Percentiles rank a stretch among this genome's conserved stretches.
Evolutionary conservation across 2,797 vertebrate genomes (phyloP).

Genomic region (Psittacula derbiana): DNA sequence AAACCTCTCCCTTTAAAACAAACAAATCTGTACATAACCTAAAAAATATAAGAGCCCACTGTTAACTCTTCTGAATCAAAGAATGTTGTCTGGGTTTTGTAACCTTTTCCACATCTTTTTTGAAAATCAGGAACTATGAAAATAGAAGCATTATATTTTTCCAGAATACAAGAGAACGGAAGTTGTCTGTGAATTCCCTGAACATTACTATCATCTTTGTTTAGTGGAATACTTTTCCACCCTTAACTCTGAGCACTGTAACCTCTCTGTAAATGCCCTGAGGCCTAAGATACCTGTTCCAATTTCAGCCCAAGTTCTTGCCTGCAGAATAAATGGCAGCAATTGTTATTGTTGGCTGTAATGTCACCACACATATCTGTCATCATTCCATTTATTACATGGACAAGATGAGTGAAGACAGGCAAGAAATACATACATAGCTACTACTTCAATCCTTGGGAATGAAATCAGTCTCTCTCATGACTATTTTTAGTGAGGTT

Average conservation of each 20-base stretch:
- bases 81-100: not conserved
- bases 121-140: not conserved
- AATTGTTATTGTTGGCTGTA: constrained; percentile 23
- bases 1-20: not conserved
- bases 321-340: not conserved
- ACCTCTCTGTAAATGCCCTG: not conserved
- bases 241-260: not conserved
- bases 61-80: not conserved
- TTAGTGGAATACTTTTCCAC: not conserved
- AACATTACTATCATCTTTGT: not conserved
- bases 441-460: not conserved
- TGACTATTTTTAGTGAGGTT: constrained; percentile 28
- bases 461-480: constrained; percentile 22
- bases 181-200: not conserved
- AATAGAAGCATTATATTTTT: not conserved
- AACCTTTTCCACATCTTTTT: not conserved
- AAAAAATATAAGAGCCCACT: not conserved
- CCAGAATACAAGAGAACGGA: not conserved
- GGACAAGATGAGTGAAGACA: constrained; percentile 10
- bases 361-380: not conserved
- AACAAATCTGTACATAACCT: not conserved
- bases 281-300: not conserved
- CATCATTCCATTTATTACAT: constrained; percentile 15
- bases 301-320: not conserved
- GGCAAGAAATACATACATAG: not conserved